Evolutionary conservation across 2,113 vertebrate species (phyloP).

Genomic region (Gasterosteus aculeatus): DNA sequence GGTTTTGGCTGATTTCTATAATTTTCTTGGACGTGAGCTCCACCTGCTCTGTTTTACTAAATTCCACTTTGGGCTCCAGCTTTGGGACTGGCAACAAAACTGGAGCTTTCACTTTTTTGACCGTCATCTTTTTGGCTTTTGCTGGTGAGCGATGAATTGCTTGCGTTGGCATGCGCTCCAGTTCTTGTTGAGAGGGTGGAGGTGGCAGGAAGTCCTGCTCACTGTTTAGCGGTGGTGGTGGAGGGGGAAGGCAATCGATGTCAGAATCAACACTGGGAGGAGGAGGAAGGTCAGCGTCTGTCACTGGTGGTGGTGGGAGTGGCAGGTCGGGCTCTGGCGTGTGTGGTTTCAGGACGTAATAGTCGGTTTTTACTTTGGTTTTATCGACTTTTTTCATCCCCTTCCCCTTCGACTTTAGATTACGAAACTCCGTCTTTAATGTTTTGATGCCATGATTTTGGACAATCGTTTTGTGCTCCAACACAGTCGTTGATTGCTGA

Average conservation of each 20-base stretch:
- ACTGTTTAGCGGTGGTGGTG: constrained; percentile 61
- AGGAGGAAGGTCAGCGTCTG: constrained; percentile 81
- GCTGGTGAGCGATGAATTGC: constrained; percentile 60
- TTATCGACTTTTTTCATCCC: constrained; percentile 69
- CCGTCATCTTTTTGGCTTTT: constrained; percentile 72
- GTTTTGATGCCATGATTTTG: constrained; percentile 81
- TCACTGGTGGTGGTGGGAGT: constrained; percentile 83
- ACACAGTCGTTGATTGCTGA: constrained; percentile 52
- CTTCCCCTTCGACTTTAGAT: constrained; percentile 72
- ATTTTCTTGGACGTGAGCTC: constrained; percentile 43
- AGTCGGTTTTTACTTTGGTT: constrained; percentile 75
- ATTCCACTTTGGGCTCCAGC: constrained; percentile 73
- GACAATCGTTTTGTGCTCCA: constrained; percentile 79
- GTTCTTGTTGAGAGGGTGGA: constrained; percentile 78
- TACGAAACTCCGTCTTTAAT: constrained; percentile 80
- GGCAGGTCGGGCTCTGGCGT: constrained; percentile 82
- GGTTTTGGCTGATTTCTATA: constrained; percentile 52
- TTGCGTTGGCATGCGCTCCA: constrained; percentile 71
- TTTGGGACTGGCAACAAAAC: constrained; percentile 78
- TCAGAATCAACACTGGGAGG: constrained; percentile 77
- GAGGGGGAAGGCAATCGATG: constrained; percentile 76
- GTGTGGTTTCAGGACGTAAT: constrained; percentile 67
- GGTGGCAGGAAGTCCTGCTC: constrained; percentile 78
- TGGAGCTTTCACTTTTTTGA: constrained; percentile 77
- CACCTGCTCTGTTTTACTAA: constrained; percentile 56